Conservation (phyloP, 2,797 vertebrate genomes). For the Momotus momota region DNA sequence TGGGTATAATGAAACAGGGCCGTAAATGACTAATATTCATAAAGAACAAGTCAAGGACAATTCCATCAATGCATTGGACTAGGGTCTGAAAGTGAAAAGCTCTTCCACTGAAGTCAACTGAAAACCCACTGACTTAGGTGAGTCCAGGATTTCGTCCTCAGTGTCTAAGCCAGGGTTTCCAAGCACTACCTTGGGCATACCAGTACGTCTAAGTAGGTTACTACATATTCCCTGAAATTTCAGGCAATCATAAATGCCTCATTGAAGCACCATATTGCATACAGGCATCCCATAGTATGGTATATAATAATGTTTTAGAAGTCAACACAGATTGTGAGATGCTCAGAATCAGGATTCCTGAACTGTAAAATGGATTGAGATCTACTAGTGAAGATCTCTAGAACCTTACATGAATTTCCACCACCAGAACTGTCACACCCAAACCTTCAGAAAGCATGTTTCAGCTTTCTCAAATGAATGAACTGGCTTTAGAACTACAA, state of each 20-base stretch:
- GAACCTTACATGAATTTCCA: background rate
- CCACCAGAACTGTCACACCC: background rate
- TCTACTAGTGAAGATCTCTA: background rate
- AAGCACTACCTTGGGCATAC: background rate
- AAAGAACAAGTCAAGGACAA: background rate
- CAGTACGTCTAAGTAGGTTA: background rate
- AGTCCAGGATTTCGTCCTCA: background rate
- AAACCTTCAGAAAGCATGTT: background rate
- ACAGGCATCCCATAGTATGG: background rate
- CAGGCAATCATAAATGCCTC: background rate
- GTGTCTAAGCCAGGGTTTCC: background rate
- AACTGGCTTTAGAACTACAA: background rate
- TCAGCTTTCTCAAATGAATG: background rate
- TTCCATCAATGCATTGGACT: background rate
- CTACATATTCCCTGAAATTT: background rate
- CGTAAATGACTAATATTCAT: background rate
- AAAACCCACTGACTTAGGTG: background rate
- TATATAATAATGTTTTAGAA: background rate
- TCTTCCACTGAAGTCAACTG: background rate
- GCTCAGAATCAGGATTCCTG: background rate
- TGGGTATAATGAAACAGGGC: background rate
- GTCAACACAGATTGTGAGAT: background rate
- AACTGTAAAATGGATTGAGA: background rate
- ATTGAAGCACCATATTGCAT: background rate
- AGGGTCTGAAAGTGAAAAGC: background rate